Base-by-base conservation (phyloP, 2,888 invertebrate species). In the Smittia sp. region DNA sequence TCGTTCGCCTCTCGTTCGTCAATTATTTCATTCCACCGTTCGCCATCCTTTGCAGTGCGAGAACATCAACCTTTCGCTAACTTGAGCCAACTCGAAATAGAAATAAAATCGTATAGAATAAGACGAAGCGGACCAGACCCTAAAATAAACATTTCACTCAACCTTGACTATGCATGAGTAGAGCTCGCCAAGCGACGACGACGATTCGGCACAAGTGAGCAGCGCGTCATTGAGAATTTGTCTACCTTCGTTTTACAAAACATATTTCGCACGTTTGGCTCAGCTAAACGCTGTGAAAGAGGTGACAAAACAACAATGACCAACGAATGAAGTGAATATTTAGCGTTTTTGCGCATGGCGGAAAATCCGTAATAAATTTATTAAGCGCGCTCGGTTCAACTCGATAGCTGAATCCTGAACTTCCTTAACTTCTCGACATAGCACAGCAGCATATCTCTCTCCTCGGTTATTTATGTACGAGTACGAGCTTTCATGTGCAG, bases 81-180 rank as follows among this genome's bases (percentile, higher is more conserved):
- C 46, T 46, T n/a, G 2, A 46, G 46, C 39, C 39, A 9, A n/a
- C 58, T 58, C 18, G 6, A 58, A 13, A 20, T 22, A 22, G 22
- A 58, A 58, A 58, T 58, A 22, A 58, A 58, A 58, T 58, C 58
- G 6, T 13, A n/a, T 22, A 58, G 58, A 58, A 58, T 2, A 58
- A 58, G 22, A 58, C 18, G 58, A 38, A 38, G 11, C 6, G 38
- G 38, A 58, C 58, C 58, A 58, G 58, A 58, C 58, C 58, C 58
- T 58, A 58, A 58, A 58, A 58, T 58, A 58, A 58, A 58, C 58
- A 58, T 58, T 58, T 58, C 58, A 22, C 22, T 58, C 58, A 58
- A 58, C 58, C 58, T 58, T 58, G 58, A 58, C 58, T 58, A n/a
- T 58, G 58, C 58, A 58, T 58, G 58, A 58, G 58, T 46, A 22